A percentile compares a stretch with the other conserved stretches of the same genome.
phyloP scores from a whole-genome alignment of 2,113 vertebrate species.

The Ophthalmotilapia sp. region DNA sequence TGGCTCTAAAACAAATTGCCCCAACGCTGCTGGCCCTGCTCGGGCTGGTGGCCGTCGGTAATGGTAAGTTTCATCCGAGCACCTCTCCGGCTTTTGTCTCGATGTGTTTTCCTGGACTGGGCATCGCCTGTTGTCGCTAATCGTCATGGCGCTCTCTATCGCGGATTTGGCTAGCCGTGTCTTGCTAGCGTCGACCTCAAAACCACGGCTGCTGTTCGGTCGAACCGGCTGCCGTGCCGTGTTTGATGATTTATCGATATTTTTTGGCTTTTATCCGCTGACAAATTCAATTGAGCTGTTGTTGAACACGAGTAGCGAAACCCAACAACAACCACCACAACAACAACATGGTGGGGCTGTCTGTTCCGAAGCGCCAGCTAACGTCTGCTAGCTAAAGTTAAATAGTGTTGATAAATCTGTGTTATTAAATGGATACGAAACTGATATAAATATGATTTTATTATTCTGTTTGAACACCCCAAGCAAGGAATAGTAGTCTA shows the following conservation, averaged over 20 bases:
- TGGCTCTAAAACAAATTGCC: slow-evolving; percentile 62
- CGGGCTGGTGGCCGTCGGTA: slow-evolving; percentile 51
- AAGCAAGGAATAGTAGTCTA: neutral
- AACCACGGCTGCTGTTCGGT: neutral
- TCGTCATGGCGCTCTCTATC: slow-evolving; percentile 69
- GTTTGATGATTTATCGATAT: neutral
- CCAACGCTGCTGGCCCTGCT: slow-evolving; percentile 56
- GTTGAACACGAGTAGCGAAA: slow-evolving; percentile 16
- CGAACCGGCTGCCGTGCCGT: neutral
- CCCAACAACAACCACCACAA: slow-evolving; percentile 19
- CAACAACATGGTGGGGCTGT: slow-evolving; percentile 53
- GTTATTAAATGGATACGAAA: accelerated
- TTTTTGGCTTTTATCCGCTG: neutral
- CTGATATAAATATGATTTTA: neutral
- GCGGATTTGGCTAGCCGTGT: slow-evolving; percentile 40
- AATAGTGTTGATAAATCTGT: neutral
- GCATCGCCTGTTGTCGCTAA: slow-evolving; percentile 65
- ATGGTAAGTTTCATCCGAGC: slow-evolving; percentile 63
- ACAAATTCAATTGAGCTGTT: neutral
- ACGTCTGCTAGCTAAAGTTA: slow-evolving; percentile 29
- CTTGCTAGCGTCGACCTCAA: slow-evolving; percentile 37
- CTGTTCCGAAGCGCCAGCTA: slow-evolving; percentile 30
- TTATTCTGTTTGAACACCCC: accelerated
- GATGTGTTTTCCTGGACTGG: slow-evolving; percentile 50
- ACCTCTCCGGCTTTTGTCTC: slow-evolving; percentile 57